Evolutionary conservation across 2,797 vertebrate species (phyloP), one percentile per base, ranked within the genome.

Genomic region (Petrocephalus sullivani): DNA sequence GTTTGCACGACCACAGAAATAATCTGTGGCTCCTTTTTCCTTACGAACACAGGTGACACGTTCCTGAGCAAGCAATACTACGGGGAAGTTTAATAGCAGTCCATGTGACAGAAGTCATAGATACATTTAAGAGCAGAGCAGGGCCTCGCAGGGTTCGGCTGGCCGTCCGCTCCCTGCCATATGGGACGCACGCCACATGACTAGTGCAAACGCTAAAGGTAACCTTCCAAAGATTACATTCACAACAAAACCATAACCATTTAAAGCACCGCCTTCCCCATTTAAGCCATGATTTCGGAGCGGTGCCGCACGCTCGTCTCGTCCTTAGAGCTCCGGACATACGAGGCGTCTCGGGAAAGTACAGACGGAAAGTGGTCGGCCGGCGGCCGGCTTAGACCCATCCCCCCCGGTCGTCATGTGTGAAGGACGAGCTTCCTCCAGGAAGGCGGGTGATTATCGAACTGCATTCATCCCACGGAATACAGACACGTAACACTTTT

Each of bases 341-440:
- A 49, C 4, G 75, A 81, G 41, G 49, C 14, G 37, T 19, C 75
- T 49, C n/a, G 3, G 49, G 41, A 49, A 81, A 81, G 75, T 81
- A 28, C 16, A 21, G 41, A 81, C 75, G 75, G 75, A 41, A 75
- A 75, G 33, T 21, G 2, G 37, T 49, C 41, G 75, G 37, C 41
- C 37, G 41, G 37, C 41, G 49, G 7, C 41, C 75, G 75, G 75
- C 75, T 49, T 49, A 81, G 16, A 81, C 75, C 75, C 75, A 46
- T 46, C 41, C 75, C 75, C 75, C 57, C 75, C 75, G 19, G 49
- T 4, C 19, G 6, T 21, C 10, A 9, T n/a, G 75, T 49, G n/a
- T 46, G 46, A 81, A 81, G 75, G 41, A 81, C 75, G 37, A 81
- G 49, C 19, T 81, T 81, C 75, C 75, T 81, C 75, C 75, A 81